Percentiles rank a stretch among this genome's conserved stretches.
phyloP scores from a whole-genome alignment of 2,888 invertebrate genomes.

The Eilema depressum region DNA sequence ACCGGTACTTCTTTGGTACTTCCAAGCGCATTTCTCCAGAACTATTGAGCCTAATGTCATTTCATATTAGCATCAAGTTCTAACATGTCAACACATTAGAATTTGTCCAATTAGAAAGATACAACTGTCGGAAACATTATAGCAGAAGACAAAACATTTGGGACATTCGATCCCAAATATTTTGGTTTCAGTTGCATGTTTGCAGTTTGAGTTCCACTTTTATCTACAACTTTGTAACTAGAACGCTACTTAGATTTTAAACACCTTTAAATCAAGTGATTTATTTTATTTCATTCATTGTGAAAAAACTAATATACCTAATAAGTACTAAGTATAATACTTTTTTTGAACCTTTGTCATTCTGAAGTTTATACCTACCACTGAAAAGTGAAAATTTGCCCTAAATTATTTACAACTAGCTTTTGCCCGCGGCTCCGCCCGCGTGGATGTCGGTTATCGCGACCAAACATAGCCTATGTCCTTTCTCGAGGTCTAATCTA shows the following conservation, averaged over 20 bases:
- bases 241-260: neutral
- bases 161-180: neutral
- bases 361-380: neutral
- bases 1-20: neutral
- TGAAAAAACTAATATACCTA: too few species aligned
- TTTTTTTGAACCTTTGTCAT: neutral
- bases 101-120: neutral
- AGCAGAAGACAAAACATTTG: neutral
- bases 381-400: neutral
- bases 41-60: neutral
- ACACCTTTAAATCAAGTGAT: neutral
- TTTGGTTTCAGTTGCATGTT: neutral
- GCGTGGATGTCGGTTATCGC: too few species aligned
- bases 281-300: too few species aligned
- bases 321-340: neutral
- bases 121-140: neutral
- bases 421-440: too few species aligned
- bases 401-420: too few species aligned
- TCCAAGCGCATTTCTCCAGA: neutral
- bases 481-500: too few species aligned
- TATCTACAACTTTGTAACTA: neutral
- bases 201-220: neutral
- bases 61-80: neutral
- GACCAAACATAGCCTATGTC: too few species aligned
- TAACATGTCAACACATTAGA: neutral